Evolutionary conservation across 2,113 vertebrate genomes (phyloP).

Genomic region (Antennarius striatus): DNA sequence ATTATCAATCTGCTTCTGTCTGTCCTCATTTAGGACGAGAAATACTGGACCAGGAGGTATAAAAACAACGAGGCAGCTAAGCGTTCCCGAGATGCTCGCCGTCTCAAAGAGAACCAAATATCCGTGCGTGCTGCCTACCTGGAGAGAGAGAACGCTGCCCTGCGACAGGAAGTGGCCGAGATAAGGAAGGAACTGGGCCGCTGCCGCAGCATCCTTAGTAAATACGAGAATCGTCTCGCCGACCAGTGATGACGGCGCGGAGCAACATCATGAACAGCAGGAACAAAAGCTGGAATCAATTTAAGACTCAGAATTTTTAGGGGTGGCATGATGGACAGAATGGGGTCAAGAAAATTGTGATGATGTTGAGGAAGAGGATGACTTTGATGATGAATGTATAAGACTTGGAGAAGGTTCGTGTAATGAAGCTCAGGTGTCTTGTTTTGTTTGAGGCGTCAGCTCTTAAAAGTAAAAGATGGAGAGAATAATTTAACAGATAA

Average conservation of each 20-base stretch:
- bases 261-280: conserved; percentile 42
- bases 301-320: conserved; percentile 49
- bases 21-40: conserved; percentile 83
- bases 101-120: conserved; percentile 95
- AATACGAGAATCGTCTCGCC: conserved; percentile 88
- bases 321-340: conserved; percentile 56
- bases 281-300: conserved; percentile 50
- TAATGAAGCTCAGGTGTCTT: conserved; percentile 78
- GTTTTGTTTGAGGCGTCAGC: conserved; percentile 64
- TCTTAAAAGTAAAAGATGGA: conserved; percentile 67
- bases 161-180: conserved; percentile 89
- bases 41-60: conserved; percentile 90
- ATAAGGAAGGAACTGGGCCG: conserved; percentile 91
- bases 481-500: conserved; percentile 74
- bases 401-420: conserved; percentile 60
- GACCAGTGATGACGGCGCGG: conserved; percentile 72
- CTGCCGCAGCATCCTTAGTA: conserved; percentile 88
- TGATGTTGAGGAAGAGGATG: conserved; percentile 44
- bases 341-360: conserved; percentile 39
- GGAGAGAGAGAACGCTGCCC: conserved; percentile 89
- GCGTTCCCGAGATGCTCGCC: conserved; percentile 89
- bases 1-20: not conserved
- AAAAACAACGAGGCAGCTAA: conserved; percentile 95
- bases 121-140: conserved; percentile 90
- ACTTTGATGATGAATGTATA: conserved; percentile 76